A percentile compares a stretch with the other conserved stretches of the same genome.
phyloP scores from a whole-genome alignment of 2,888 invertebrate species.

The Diarsia dahlii region DNA sequence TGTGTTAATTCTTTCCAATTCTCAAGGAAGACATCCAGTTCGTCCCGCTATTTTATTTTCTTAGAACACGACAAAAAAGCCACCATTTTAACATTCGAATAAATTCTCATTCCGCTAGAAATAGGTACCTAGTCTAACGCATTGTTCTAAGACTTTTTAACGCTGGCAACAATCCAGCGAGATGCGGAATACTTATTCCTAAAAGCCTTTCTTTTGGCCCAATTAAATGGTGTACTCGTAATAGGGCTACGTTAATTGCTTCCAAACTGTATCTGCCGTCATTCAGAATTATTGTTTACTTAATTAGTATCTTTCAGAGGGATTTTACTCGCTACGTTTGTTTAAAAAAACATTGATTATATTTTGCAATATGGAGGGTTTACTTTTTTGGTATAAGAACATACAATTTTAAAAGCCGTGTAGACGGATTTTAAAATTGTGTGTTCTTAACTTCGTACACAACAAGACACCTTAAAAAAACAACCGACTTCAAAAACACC shows the following conservation, averaged over 20 bases:
- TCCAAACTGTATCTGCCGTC: conserved; percentile 33
- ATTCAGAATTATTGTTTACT: conserved; percentile 48
- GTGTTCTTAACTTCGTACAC: not conserved
- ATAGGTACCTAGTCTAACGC: conserved; percentile 1
- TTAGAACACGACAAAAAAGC: not conserved
- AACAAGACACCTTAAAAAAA: not conserved
- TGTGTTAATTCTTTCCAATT: too few relatives aligned
- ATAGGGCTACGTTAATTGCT: conserved; percentile 35
- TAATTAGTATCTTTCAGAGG: conserved; percentile 46
- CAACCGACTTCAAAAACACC: too few relatives aligned
- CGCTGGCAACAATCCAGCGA: conserved; percentile 55
- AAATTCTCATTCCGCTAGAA: conserved; percentile 5
- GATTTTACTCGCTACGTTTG: conserved; percentile 16
- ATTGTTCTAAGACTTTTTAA: conserved; percentile 45
- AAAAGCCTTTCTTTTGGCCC: conserved; percentile 58
- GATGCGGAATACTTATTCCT: conserved; percentile 25
- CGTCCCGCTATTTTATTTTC: too few relatives aligned
- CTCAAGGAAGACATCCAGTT: too few relatives aligned
- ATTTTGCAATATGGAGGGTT: conserved; percentile 1
- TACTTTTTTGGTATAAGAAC: not conserved
- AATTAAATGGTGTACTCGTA: conserved; percentile 48
- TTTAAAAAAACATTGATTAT: conserved; percentile 22
- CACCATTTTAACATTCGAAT: conserved; percentile 17
- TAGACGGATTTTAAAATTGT: not conserved
- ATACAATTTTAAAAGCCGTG: too few relatives aligned